Conservation (phyloP, 2,797 vertebrate genomes). For the Rallus crepitans region DNA sequence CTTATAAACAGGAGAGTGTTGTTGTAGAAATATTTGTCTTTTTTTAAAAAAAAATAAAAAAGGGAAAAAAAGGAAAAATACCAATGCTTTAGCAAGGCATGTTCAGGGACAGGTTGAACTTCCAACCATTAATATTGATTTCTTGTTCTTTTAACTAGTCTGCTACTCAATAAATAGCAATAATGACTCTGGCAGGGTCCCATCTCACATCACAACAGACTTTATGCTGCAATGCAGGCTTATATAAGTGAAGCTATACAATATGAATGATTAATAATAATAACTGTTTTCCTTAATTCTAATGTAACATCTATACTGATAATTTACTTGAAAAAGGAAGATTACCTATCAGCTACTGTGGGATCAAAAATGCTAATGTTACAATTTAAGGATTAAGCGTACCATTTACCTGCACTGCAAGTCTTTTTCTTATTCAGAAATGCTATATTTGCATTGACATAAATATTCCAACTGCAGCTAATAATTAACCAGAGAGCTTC, state of each 20-base stretch:
- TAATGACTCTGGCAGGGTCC: not conserved
- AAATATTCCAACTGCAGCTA: not conserved
- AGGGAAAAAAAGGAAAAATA: rapidly evolving
- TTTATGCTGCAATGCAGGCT: not conserved
- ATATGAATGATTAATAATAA: not conserved
- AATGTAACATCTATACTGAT: not conserved
- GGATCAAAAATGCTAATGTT: not conserved
- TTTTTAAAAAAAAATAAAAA: not conserved
- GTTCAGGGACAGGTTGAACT: not conserved
- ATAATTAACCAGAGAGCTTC: not conserved
- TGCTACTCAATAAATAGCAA: conserved; percentile 26
- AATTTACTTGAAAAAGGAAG: not conserved
- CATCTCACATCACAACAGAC: not conserved
- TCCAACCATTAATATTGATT: conserved; percentile 9
- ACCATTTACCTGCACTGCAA: not conserved
- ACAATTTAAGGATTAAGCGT: not conserved
- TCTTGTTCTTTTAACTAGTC: not conserved
- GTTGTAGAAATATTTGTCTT: not conserved
- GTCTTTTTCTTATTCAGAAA: not conserved
- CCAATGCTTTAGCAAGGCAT: not conserved
- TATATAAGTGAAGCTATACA: not conserved
- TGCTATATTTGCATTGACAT: not conserved
- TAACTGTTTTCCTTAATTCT: not conserved
- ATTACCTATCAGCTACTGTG: not conserved
- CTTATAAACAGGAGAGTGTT: not conserved